Base-by-base conservation (phyloP, 1,140 invertebrate genomes). In the Zaprionus africanus region DNA sequence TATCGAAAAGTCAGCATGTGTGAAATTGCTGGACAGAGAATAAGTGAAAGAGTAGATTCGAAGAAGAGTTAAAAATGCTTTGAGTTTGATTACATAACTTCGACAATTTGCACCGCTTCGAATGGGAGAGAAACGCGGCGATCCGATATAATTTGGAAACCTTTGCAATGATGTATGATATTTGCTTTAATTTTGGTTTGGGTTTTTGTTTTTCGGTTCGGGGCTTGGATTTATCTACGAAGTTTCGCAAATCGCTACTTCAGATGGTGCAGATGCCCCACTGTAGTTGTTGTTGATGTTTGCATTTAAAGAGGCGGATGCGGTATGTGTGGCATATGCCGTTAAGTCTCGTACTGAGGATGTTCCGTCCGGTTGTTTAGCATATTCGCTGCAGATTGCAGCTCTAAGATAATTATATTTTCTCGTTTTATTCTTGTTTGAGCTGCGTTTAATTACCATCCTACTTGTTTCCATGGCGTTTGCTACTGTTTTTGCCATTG, bases 91-190 rank as follows among this genome's bases (percentile, higher is more conserved):
- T 86, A 77, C 82, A 82, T 80, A 86, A 86, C 69, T 69, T 80
- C 59, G 73, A 70, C 83, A 87, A 86, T 87, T 86, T 79, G 82
- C 82, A 74, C 69, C 79, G 73, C 74, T 79, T 82, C 74, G 34
- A 61, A 76, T 66, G 31, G 43, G 66, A 71, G 63, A 49, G 36
- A 66, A 69, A 51, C 13, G 22, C 24, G 24, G 46, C 61, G 19
- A 73, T 73, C 70, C 76, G 46, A 74, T 74, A 63, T 67, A 67
- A 78, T 78, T 60, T 58, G 57, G 70, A 76, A 86, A 78, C 77
- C 83, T 78, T 82, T 87, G 46, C 78, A 68, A 82, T 82, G 77
- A 86, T 80, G 83, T 82, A 79, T 82, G 79, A 76, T 73, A 87
- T 86, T 82, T 71, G 57, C 58, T 77, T 65, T 72, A 46, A 65